Evolutionary conservation across 2,888 invertebrate genomes (phyloP).

Genomic region (Prenolepis imparis): DNA sequence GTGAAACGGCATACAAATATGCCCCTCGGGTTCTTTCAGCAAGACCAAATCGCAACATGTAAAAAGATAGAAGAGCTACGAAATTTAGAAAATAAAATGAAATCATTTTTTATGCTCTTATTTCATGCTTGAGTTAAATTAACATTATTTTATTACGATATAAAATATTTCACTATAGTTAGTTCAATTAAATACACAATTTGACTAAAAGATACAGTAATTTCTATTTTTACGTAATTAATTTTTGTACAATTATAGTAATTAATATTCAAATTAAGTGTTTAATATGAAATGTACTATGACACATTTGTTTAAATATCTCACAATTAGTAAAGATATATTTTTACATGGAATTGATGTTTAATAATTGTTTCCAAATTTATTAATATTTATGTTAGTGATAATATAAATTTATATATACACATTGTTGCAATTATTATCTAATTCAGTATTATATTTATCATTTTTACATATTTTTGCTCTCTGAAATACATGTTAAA

Average conservation of each 20-base stretch:
- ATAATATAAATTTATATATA: neutral
- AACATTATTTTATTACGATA: neutral
- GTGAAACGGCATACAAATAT: neutral
- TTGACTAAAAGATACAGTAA: neutral
- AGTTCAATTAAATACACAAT: neutral
- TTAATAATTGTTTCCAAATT: neutral
- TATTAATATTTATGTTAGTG: constrained; percentile 13
- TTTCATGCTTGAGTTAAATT: neutral
- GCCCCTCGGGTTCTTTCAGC: neutral
- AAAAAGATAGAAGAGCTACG: neutral
- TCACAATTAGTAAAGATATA: neutral
- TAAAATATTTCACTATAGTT: neutral
- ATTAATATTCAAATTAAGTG: neutral
- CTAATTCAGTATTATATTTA: neutral
- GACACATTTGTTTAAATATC: neutral
- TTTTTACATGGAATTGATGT: constrained; percentile 13
- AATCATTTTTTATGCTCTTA: neutral
- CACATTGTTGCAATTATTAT: neutral
- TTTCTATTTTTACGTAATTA: neutral
- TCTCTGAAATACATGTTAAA: neutral
- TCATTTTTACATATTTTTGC: neutral
- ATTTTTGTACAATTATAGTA: neutral
- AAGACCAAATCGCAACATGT: neutral
- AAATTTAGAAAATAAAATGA: neutral
- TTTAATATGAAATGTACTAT: neutral